A percentile compares a stretch with the other conserved stretches of the same genome.
Conservation (phyloP, 2,797 vertebrate species). For the Chelon auratus region DNA sequence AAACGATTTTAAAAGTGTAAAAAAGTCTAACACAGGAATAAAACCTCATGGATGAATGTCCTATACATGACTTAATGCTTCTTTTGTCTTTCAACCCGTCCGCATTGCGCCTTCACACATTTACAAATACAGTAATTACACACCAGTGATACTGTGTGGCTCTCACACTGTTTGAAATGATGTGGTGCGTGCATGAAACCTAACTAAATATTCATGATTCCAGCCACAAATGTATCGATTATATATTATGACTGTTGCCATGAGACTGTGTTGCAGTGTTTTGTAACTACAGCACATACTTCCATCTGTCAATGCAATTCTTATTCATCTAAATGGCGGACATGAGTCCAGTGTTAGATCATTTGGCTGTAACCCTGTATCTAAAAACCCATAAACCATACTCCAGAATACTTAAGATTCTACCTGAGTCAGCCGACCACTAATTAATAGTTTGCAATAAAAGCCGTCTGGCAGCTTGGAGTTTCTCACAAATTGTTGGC, state of each 20-base stretch:
- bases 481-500: slow-evolving; percentile 80
- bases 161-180: too few relatives aligned
- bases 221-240: too few relatives aligned
- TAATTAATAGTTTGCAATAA: slow-evolving; percentile 86
- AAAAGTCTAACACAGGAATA: background rate
- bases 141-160: too few relatives aligned
- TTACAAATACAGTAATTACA: too few relatives aligned
- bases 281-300: slow-evolving; percentile 1
- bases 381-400: slow-evolving; percentile 68
- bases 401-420: slow-evolving; percentile 66
- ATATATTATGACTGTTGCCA: too few relatives aligned
- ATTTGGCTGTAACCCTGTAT: slow-evolving; percentile 49
- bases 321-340: slow-evolving; percentile 57
- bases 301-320: slow-evolving; percentile 20
- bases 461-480: slow-evolving; percentile 76
- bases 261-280: background rate
- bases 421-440: slow-evolving; percentile 80
- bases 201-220: too few relatives aligned
- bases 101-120: too few relatives aligned
- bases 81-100: too few relatives aligned
- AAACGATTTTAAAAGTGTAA: too few relatives aligned
- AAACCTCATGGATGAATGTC: too few relatives aligned
- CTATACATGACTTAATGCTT: too few relatives aligned
- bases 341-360: slow-evolving; percentile 46
- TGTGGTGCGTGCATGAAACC: too few relatives aligned